Evolutionary conservation across 2,797 vertebrate species (phyloP), one percentile per base, ranked within the genome.

Genomic region (Smutsia gigantea): DNA sequence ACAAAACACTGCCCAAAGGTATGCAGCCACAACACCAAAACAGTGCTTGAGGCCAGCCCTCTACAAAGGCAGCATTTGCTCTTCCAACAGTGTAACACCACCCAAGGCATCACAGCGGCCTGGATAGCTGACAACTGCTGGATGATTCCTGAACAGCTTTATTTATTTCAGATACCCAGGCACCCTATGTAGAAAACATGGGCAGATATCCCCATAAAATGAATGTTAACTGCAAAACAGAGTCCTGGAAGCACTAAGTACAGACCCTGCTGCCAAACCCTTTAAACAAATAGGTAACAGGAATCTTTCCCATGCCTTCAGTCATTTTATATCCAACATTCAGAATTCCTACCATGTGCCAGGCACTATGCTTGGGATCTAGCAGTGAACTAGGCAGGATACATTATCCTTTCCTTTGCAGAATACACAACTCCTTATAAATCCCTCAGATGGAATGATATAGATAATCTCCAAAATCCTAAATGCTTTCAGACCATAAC

Each of bases 11-110:
- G 96, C 97, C 97, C 78, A 84, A 90, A 92, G 97, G 98, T 19
- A 61, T 78, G 89, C 2, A 39, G 64, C 11, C 1, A 27, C 0
- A 71, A 27, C 15, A 71, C 98, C 51, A 98, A 94, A 97, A 98
- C 98, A 27, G 98, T 95, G 61, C 79, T 0, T 0, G 39, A 0
- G 31, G 61, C 95, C 86, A 92, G 87, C 68, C 95, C 98, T 96
- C 72, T 96, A 64, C 25, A 27, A 6, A 92, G 14, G 96, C 97
- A 97, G 96, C 8, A 0, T 27, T 98, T 98, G 27, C 79, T 98
- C 93, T 98, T 81, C 98, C 98, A 98, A 97, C 98, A 98, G 95
- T 91, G 94, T 98, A 98, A 98, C 98, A 98, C 98, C 90, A 93
- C 37, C 98, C 8, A 89, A 95, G 96, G 98, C 98, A 98, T 95